Conservation (phyloP, 2,797 vertebrate species). For the Arnoldichthys spilopterus region DNA sequence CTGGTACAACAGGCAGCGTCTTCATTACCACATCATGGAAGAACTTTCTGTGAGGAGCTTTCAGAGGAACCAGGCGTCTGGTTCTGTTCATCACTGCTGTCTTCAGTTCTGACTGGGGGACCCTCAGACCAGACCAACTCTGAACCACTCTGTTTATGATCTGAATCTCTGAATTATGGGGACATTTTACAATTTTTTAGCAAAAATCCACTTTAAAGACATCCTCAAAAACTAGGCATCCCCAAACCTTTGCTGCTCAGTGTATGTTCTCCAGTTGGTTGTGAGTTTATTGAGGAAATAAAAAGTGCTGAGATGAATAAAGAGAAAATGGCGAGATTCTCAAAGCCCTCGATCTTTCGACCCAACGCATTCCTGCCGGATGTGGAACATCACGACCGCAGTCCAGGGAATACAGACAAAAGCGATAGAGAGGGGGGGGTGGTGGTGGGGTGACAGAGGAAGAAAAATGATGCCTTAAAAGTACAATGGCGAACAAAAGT, state of each 20-base stretch:
- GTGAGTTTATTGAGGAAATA: conserved; percentile 59
- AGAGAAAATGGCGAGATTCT: conserved; percentile 75
- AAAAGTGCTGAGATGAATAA: conserved; percentile 66
- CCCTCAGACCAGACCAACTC: neutral
- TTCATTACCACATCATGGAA: neutral
- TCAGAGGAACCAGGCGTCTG: neutral
- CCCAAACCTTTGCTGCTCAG: neutral
- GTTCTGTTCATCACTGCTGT: neutral
- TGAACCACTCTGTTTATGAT: neutral
- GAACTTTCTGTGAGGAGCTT: neutral
- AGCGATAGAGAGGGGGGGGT: conserved; percentile 64
- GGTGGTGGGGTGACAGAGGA: conserved; percentile 68
- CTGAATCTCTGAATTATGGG: neutral
- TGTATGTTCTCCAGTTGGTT: conserved; percentile 41
- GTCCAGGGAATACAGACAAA: conserved; percentile 87
- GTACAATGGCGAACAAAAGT: conserved; percentile 94
- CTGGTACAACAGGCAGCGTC: too few species aligned
- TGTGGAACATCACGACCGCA: conserved; percentile 81
- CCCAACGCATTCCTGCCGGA: conserved; percentile 61
- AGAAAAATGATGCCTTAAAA: conserved; percentile 96
- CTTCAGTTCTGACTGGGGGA: neutral
- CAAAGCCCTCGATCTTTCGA: conserved; percentile 85
- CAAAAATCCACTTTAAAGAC: neutral
- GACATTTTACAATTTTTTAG: neutral
- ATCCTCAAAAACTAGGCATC: neutral